Conservation (phyloP, 2,888 invertebrate genomes). For the Apotomis capreana region DNA sequence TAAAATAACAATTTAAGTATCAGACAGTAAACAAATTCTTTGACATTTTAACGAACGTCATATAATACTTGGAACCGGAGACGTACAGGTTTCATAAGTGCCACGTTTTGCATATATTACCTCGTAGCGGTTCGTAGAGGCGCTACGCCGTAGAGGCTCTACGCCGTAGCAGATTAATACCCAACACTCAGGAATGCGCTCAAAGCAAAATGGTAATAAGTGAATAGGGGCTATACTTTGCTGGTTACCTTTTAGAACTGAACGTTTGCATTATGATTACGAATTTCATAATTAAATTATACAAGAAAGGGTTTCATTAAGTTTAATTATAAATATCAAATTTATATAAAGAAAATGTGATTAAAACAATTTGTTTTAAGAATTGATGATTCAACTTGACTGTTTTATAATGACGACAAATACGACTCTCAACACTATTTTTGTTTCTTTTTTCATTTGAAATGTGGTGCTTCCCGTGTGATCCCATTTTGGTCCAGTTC, state of each 20-base stretch:
- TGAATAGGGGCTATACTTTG: neutral
- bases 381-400: no score
- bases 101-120: slow-evolving; percentile 4
- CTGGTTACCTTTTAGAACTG: neutral
- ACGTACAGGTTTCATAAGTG: neutral
- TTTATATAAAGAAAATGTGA: neutral
- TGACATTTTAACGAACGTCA: neutral
- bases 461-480: no score
- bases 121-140: slow-evolving; percentile 23
- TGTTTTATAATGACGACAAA: no score
- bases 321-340: slow-evolving; percentile 8
- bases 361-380: neutral
- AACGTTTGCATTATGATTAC: neutral
- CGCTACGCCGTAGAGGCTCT: slow-evolving; percentile 34
- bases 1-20: no score
- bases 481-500: no score
- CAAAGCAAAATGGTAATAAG: slow-evolving; percentile 2
- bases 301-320: slow-evolving; percentile 9
- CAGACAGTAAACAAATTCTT: no score
- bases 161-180: neutral
- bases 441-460: no score
- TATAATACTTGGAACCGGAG: neutral
- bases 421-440: no score
- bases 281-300: slow-evolving; percentile 20
- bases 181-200: no score